Conservation (phyloP, 2,888 invertebrate genomes). For the Trichacis sp. region DNA sequence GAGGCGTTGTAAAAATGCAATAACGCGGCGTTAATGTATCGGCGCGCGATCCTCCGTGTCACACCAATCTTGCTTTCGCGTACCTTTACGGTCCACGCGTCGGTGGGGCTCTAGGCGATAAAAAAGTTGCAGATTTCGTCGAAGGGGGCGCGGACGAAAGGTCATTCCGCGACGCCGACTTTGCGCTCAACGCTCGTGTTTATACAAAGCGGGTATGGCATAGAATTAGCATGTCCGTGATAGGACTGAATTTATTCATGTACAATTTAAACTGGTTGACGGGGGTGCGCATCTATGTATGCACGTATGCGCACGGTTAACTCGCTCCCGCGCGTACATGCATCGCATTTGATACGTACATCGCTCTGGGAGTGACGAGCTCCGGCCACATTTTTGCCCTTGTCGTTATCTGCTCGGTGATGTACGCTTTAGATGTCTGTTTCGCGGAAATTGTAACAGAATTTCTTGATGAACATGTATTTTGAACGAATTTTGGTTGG, state of each 20-base stretch:
- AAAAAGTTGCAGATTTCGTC: slow-evolving; percentile 7
- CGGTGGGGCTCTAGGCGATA: background rate
- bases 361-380: background rate
- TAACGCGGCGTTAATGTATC: background rate
- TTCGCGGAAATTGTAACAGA: too few species aligned
- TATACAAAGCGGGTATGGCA: slow-evolving; percentile 50
- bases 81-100: background rate
- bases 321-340: background rate
- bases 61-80: slow-evolving; percentile 2
- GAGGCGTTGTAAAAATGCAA: background rate
- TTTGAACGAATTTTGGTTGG: too few species aligned
- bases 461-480: too few species aligned
- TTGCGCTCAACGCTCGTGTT: slow-evolving; percentile 18
- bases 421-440: background rate
- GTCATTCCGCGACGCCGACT: slow-evolving; percentile 18
- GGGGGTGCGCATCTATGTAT: slow-evolving; percentile 48
- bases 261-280: slow-evolving; percentile 57
- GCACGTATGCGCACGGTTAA: slow-evolving; percentile 17
- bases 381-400: background rate
- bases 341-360: background rate
- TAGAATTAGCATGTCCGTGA: slow-evolving; percentile 58
- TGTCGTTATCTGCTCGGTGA: background rate
- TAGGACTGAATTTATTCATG: slow-evolving; percentile 60
- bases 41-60: background rate
- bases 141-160: slow-evolving; percentile 7